A percentile compares a stretch with the other conserved stretches of the same genome.
Evolutionary conservation across 2,888 invertebrate genomes (phyloP).

Genomic region (Agriotes lineatus): DNA sequence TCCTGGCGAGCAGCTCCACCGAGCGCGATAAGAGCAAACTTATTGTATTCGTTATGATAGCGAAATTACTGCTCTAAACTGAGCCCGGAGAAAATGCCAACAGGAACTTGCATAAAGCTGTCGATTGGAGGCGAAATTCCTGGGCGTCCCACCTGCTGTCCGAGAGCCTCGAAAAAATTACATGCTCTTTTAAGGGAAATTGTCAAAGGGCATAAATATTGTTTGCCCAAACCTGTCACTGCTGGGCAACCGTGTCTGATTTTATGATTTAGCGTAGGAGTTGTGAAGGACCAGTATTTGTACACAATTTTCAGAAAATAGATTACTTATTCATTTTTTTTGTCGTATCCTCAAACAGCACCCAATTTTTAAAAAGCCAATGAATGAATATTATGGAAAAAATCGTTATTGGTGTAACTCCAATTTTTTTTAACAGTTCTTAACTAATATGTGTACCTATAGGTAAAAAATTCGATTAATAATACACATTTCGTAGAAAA

Average conservation of each 20-base stretch:
- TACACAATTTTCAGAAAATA: too few species aligned
- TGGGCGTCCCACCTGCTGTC: constrained; percentile 41
- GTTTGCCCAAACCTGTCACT: constrained; percentile 33
- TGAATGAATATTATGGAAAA: too few species aligned
- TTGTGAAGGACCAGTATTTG: constrained; percentile 3
- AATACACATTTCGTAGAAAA: too few species aligned
- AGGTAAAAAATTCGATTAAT: too few species aligned
- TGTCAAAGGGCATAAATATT: constrained; percentile 42
- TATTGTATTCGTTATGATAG: constrained; percentile 20
- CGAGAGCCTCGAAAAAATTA: constrained; percentile 37
- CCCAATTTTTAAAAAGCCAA: too few species aligned
- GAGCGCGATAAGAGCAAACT: constrained; percentile 10
- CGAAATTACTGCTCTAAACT: constrained; percentile 5
- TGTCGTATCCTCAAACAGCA: too few species aligned
- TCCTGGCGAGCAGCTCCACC: background rate
- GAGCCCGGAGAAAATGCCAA: background rate
- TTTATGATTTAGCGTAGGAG: constrained; percentile 28
- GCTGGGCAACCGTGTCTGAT: constrained; percentile 27
- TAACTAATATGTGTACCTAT: too few species aligned
- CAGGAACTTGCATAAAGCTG: background rate
- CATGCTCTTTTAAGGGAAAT: constrained; percentile 34
- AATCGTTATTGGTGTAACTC: too few species aligned
- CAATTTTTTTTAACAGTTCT: too few species aligned
- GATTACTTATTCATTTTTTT: too few species aligned
- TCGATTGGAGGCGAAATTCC: constrained; percentile 4